Evolutionary conservation across 2,797 vertebrate species (phyloP).

Genomic region (Rousettus madagascariensis): DNA sequence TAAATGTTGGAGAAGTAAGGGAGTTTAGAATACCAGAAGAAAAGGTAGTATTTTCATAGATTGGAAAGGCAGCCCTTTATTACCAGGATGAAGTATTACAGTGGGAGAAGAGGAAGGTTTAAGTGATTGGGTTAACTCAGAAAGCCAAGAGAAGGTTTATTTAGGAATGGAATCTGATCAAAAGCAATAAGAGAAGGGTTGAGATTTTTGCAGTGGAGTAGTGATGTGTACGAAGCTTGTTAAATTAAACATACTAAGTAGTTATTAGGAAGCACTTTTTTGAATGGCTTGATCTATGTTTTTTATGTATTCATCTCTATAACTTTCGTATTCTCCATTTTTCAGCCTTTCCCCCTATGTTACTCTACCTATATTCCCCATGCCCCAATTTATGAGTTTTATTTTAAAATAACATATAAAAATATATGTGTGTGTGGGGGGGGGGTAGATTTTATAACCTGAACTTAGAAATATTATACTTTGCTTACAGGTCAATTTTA

Average conservation of each 20-base stretch:
- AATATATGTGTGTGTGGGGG: too few species aligned
- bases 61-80: background rate
- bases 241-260: background rate
- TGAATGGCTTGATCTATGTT: background rate
- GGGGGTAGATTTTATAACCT: background rate
- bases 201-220: background rate
- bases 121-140: background rate
- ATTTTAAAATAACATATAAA: background rate
- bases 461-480: background rate
- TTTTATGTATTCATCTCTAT: background rate
- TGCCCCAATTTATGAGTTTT: background rate
- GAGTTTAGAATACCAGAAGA: background rate
- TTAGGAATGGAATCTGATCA: background rate
- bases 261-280: background rate
- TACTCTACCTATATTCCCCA: background rate
- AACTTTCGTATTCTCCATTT: background rate
- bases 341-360: background rate
- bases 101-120: background rate
- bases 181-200: background rate
- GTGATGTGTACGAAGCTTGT: background rate
- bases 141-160: background rate
- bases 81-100: background rate
- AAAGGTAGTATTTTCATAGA: background rate
- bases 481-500: constrained; percentile 86
- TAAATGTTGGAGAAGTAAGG: background rate